Base-by-base conservation (phyloP, 2,888 invertebrate genomes). In the Melieria omissa region DNA sequence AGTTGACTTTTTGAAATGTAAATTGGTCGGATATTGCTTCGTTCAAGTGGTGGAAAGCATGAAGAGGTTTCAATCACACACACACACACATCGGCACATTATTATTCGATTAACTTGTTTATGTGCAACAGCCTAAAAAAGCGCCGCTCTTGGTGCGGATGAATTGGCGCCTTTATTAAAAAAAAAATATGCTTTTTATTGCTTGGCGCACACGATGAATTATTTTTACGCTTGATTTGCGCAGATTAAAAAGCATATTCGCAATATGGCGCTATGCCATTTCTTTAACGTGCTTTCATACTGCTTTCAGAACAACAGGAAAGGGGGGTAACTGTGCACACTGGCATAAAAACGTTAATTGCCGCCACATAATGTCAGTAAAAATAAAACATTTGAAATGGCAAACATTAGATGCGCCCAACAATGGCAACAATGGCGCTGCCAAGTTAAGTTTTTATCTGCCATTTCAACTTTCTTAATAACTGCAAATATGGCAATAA, bases 101-200 rank as follows among this genome's bases (percentile, higher is more conserved):
- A 69, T 61, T 69, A 69, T 69, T 69, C 69, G 69, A 69, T 69
- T 69, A 69, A 69, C 69, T 69, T 69, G 62, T 69, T 69, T 69
- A 61, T 69, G 45, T 49, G 69, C 61, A 52, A 16, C 49, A 42
- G 8, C 61, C 60, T n/a, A 58, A 61, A 44, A 42, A 14, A 10
- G 12, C 0, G 57, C 10, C 58, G 58, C 29, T 66, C 54, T 65
- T 10, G n/a, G 8, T 63, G 47, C 63, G 14, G 8, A 46, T 63
- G 10, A 8, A 5, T 63, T 49, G 10, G 16, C 29, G n/a, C 47
- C 10, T 49, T 14, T 16, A 5, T 57, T 29, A 52, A 9, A 52
- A 9, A 52, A 52, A 14, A 52, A 52, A 9, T 9, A 5, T 52
- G 52, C n/a, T 44, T 42, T 45, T 44, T n/a, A 12, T 62, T 62